Conservation (phyloP, 1,140 invertebrate species). For the Rhagoletis zephyria region DNA sequence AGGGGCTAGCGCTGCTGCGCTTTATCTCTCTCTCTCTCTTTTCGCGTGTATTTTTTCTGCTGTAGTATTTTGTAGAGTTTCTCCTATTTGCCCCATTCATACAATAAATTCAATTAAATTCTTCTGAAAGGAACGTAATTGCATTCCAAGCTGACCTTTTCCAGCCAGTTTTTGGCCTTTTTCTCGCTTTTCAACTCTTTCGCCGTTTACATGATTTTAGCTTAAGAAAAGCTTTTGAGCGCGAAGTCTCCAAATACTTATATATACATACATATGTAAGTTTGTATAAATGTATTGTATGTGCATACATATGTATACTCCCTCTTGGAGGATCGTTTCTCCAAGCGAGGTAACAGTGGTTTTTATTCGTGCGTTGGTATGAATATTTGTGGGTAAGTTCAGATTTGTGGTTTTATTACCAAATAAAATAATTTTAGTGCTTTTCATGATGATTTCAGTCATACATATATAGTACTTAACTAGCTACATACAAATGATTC, state of each 20-base stretch:
- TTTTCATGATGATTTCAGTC: neutral
- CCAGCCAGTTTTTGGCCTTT: neutral
- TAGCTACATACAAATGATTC: too few species aligned
- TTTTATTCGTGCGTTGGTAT: neutral
- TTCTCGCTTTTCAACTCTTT: neutral
- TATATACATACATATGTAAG: too few species aligned
- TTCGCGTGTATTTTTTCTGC: neutral
- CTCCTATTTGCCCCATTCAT: slow-evolving; percentile 11
- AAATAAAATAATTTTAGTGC: neutral
- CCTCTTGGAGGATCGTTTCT: neutral
- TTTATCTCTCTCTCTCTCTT: neutral
- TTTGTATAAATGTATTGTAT: too few species aligned
- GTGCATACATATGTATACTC: neutral
- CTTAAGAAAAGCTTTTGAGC: neutral
- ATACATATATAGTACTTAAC: too few species aligned
- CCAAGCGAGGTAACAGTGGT: neutral
- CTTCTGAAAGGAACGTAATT: neutral
- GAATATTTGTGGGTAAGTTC: neutral
- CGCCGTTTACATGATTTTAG: neutral
- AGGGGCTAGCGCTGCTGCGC: neutral
- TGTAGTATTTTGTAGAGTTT: neutral
- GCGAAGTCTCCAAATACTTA: neutral
- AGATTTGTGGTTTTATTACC: neutral
- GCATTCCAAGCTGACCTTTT: slow-evolving; percentile 2
- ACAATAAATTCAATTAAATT: neutral